Base-by-base conservation (phyloP, 2,888 invertebrate genomes). In the Cybosia mesomella region DNA sequence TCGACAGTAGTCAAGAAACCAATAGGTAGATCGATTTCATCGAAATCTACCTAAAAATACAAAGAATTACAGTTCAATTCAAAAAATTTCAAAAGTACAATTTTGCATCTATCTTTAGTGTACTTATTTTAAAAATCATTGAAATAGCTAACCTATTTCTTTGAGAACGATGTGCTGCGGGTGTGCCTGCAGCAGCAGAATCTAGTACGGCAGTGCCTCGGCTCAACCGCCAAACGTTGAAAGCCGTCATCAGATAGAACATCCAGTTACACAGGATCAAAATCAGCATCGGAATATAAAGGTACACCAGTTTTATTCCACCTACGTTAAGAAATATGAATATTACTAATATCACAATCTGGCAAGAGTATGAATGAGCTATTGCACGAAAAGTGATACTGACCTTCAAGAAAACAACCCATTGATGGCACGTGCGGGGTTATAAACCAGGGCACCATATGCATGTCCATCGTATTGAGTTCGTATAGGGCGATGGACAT, bases 171-270 rank as follows among this genome's bases (percentile, higher is more conserved):
- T 92, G 93, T 0, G 93, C 89, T 1, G 89, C 87, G 0, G 89
- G 88, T 1, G 82, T 92, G 2, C 93, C 91, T 0, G 92, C 89
- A 0, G 92, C 91, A 0, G 87, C 86, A 0, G 88, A 83, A 68
- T 89, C 88, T 66, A 92, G 74, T 10, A 91, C 86, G 0, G 88
- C 87, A 0, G 91, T 91, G 0, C 86, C 90, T 0, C 92, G 87
- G 66, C 89, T 89, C 36, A 94, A 79, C 0, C 93, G 83, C 91
- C 92, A 92, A 69, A 94, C 85, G 71, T 94, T 93, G 76, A 89
- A 93, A 0, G 91, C 91, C 0, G 94, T 94, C 93, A 94, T 90
- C 64, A 91, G 55, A 78, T 87, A 94, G 75, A 94, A 90, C 43
- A 91, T 53, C 92, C 92, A 93, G 81, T 94, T 94, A 68, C 85